Base-by-base conservation (phyloP, 2,113 vertebrate genomes). In the Crotophaga sulcirostris region DNA sequence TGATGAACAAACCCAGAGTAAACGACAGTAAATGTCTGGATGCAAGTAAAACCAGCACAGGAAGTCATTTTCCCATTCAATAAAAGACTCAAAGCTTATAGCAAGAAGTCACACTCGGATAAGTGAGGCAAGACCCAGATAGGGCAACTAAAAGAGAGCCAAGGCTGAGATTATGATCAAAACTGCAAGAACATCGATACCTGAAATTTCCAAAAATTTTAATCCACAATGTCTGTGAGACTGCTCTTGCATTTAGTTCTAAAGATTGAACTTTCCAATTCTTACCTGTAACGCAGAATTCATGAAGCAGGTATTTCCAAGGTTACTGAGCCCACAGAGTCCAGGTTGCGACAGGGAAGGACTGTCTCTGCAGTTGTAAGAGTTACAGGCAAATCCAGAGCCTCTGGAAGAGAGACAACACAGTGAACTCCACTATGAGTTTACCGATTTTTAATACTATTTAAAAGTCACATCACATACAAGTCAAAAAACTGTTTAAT, bases 231-330 rank as follows among this genome's bases (percentile, higher is more conserved):
- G 28, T 81, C 36, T 40, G 16, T 0, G 0, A 62, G n/a, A 81
- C 3, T 38, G 13, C 28, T 47, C 21, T 76, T 49, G 23, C 7
- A 59, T 38, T 88, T 66, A 11, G 31, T 29, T 91, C 45, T 66
- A 13, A 36, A 34, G 17, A 56, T 17, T 10, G 9, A 3, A 60
- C 60, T 68, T 68, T 34, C 64, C n/a, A 86, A 28, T 24, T 54
- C 56, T 74, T 98, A 99, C 99, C 99, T 99, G 99, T 87, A 99
- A 98, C 55, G 99, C 99, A 64, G 99, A 99, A 97, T 99, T 99
- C 99, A 99, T 99, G 97, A 99, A 99, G 97, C 99, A 99, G 15
- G 99, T 99, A 97, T 99, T 99, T 63, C 99, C 99, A 96, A 99
- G 97, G 97, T 99, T 99, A 97, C 99, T 99, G 51, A 99, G 99